Evolutionary conservation across 2,888 invertebrate species (phyloP), one percentile per base, ranked within the genome.

Genomic region (Dione juno): DNA sequence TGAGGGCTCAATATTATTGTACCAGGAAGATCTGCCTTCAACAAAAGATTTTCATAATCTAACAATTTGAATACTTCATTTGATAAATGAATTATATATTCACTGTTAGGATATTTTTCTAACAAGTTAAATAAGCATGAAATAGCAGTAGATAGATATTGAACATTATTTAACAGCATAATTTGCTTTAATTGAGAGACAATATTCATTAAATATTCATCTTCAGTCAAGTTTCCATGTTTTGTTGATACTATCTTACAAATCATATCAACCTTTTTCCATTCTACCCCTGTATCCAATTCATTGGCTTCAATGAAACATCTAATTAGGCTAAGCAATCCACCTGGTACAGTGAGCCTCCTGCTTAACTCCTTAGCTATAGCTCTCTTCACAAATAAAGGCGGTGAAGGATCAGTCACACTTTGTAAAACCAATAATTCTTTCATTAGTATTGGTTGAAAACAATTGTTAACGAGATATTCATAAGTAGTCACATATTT

Each of bases 371-470:
- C 94, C 73, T 91, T 93, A 40, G 94, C 92, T 76, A 96, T 94
- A 13, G 93, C 89, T 82, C 89, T 93, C 79, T 94, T 94, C 53
- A 96, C 93, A 95, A 96, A 96, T 13, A 80, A 81, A 3, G 96
- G 96, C 35, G 93, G 88, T 14, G 79, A 65, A n/a, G 94, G 90
- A 45, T 92, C 88, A 68, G 82, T 84, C 14, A 88, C 84, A 82
- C 94, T 94, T 79, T 94, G 94, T 45, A 97, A 88, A 54, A 95
- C 88, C 87, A 97, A 92, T n/a, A 96, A 88, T 83, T 96, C 96
- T 80, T 95, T 95, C 80, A 96, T 94, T 43, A 96, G 88, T 61
- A 94, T 84, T 35, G 94, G 94, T 79, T 94, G 95, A 77, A 95
- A 95, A 69, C 95, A 94, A 69, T 93, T 93, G 21, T 81, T 82